These are phyloP conservation scores for Symphodus melops DNA, from an alignment of 2,113 vertebrate species.

Conservation along the genomic window DNA sequence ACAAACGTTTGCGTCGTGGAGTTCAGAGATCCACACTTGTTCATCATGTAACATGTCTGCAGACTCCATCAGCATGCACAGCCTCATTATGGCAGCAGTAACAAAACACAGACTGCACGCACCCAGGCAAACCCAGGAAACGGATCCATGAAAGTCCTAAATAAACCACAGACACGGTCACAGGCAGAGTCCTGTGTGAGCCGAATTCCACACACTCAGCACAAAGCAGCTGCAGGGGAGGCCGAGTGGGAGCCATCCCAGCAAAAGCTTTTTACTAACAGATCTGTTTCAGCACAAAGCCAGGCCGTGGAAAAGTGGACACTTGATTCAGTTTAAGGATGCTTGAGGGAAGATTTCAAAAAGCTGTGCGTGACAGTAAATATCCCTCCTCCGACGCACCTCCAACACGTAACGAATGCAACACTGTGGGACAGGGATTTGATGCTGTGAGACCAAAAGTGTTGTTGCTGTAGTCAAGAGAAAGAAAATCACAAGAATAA, in stretches of 20 bases:
- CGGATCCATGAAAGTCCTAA: constrained; percentile 29
- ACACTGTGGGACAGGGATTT: neutral
- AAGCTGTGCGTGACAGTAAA: neutral
- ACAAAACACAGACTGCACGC: constrained; percentile 12
- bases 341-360: constrained; percentile 18
- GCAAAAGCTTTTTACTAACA: constrained; percentile 19
- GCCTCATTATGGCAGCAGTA: neutral
- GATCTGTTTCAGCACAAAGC: neutral
- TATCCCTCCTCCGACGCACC: neutral
- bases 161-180: constrained; percentile 36
- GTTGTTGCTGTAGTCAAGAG: constrained; percentile 3
- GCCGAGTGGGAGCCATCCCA: neutral
- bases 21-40: no score
- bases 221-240: constrained; percentile 31
- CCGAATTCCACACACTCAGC: constrained; percentile 44
- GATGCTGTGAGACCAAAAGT: neutral
- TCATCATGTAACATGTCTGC: constrained; percentile 1
- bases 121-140: constrained; percentile 23
- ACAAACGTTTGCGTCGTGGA: no score
- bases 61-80: constrained; percentile 1
- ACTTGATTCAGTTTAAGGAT: neutral
- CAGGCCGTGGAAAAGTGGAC: constrained; percentile 18
- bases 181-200: constrained; percentile 47
- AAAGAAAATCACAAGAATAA: constrained; percentile 1
- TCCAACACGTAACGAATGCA: neutral